Evolutionary conservation across 2,797 vertebrate genomes (phyloP), one percentile per base, ranked within the genome.

Genomic region (Mormyrops attenuatus): DNA sequence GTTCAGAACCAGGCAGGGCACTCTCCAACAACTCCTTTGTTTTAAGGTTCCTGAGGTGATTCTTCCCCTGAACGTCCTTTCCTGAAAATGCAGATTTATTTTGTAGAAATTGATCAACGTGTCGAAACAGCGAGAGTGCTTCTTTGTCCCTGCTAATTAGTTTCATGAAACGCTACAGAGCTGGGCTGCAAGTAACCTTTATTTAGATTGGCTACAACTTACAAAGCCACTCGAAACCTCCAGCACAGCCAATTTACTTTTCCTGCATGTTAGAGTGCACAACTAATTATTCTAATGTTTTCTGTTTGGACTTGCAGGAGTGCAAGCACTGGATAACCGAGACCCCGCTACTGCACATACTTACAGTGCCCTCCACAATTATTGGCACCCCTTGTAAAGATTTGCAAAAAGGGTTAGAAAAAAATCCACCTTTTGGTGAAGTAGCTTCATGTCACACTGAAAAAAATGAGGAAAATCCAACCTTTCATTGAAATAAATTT

Each of bases 281-380:
- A 69, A 20, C 50, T 88, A 91, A 91, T 92, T 92, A 93, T 90
- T 89, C 91, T 77, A 89, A n/a, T 84, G 50, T 90, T 50, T 57
- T 90, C 50, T 50, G 22, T 87, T 88, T 20, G 80, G 53, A 57
- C 66, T 73, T 44, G 69, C 55, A 49, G 49, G 63, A 69, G 60
- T 34, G 26, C 60, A 89, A 17, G 49, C 47, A 41, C 30, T 69
- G 85, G 26, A 89, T n/a, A 66, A 69, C 82, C n/a, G 50, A 47
- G 41, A 30, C 44, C 89, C 50, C 3, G 22, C 82, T 38, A n/a
- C 57, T 20, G 11, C 49, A 30, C 60, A 26, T 52, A 73, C 66
- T 87, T 41, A 50, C 60, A 66, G 60, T 13, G 57, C n/a, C n/a
- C 57, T 63, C 57, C 57, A 63, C 57, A 63, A 63, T 63, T 63